These are phyloP conservation scores for Agonopterix heracliana DNA, from an alignment of 2,888 invertebrate genomes.

Conservation along the genomic window DNA sequence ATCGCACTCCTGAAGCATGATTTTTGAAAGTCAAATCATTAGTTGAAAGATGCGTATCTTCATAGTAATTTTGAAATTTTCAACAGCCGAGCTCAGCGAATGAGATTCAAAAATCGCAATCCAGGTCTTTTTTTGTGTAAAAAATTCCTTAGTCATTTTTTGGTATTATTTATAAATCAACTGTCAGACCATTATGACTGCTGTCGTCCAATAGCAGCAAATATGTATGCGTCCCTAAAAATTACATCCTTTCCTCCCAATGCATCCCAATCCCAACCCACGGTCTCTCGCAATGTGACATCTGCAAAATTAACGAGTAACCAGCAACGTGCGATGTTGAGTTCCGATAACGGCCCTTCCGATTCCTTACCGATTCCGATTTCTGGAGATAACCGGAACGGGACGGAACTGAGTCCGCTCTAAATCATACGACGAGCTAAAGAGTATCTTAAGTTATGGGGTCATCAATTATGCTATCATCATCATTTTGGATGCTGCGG, in stretches of 20 bases:
- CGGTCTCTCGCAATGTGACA: constrained; percentile 43
- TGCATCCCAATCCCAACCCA: constrained; percentile 19
- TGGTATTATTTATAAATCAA: no score
- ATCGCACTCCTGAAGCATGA: no score
- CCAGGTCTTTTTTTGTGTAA: no score
- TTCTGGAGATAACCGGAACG: constrained; percentile 1
- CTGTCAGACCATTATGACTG: no score
- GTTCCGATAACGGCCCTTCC: constrained; percentile 49
- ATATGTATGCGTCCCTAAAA: no score
- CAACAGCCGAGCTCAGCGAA: no score
- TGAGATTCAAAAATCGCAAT: no score
- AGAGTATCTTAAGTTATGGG: constrained; percentile 18
- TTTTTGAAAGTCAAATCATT: no score
- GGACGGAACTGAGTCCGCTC: constrained; percentile 16
- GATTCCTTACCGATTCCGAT: constrained; percentile 7
- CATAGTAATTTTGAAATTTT: no score
- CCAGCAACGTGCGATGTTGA: constrained; percentile 53
- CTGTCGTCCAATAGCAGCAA: no score
- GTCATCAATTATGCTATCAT: constrained; percentile 22
- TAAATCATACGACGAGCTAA: constrained; percentile 27
- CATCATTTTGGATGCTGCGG: neutral
- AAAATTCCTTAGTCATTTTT: no score
- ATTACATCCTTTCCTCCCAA: constrained; percentile 9
- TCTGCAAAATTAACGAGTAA: constrained; percentile 61
- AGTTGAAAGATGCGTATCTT: no score